Conservation (phyloP, 1,140 invertebrate species). For the Ceratitis capitata region DNA sequence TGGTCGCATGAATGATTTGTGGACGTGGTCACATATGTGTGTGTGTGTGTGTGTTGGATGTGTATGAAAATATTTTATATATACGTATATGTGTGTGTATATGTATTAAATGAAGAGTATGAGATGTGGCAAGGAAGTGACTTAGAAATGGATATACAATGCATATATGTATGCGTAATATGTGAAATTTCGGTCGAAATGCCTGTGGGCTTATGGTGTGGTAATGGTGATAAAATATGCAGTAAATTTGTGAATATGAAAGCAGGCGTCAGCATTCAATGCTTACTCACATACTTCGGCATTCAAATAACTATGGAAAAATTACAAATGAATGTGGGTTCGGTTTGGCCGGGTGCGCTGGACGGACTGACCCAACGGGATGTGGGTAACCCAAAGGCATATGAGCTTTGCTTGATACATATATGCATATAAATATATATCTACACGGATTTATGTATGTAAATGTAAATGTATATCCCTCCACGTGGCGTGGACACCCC, state of each 20-base stretch:
- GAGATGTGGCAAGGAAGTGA: conserved; percentile 22
- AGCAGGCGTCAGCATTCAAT: background rate
- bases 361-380: conserved; percentile 28
- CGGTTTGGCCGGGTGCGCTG: background rate
- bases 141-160: conserved; percentile 26
- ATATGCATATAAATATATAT: background rate
- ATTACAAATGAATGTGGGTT: conserved; percentile 15
- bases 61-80: no score
- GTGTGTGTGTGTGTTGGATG: background rate
- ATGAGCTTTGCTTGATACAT: background rate
- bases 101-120: background rate
- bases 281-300: no score
- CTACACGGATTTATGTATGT: background rate
- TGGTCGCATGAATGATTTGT: background rate
- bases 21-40: background rate
- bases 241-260: conserved; percentile 37
- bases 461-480: background rate
- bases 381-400: conserved; percentile 13
- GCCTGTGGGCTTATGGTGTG: conserved; percentile 31
- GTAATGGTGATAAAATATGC: conserved; percentile 38
- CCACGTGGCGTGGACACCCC: background rate
- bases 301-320: conserved; percentile 21
- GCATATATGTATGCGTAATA: no score
- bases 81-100: background rate
- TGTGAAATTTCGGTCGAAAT: conserved; percentile 16